Evolutionary conservation across 2,888 invertebrate species (phyloP).

Genomic region (Microplitis manilae): DNA sequence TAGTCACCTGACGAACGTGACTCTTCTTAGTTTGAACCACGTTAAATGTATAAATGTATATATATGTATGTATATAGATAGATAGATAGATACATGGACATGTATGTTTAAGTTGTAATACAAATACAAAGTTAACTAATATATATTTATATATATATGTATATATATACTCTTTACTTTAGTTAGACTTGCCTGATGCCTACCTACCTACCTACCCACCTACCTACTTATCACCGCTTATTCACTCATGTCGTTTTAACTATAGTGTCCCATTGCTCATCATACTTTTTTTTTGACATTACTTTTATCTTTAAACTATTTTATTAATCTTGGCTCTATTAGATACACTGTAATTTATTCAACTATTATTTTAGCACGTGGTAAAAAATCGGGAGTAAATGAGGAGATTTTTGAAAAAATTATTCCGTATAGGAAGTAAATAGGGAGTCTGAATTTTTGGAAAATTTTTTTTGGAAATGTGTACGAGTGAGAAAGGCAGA

Average conservation of each 20-base stretch:
- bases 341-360: no score
- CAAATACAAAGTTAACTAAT: neutral
- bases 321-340: neutral
- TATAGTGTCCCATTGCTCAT: slow-evolving; percentile 43
- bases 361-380: no score
- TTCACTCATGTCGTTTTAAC: slow-evolving; percentile 57
- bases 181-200: slow-evolving; percentile 47
- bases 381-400: no score
- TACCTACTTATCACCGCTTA: slow-evolving; percentile 70
- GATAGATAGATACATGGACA: neutral
- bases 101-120: slow-evolving; percentile 6
- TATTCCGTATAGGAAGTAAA: no score
- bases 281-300: neutral
- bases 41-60: slow-evolving; percentile 29
- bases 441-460: no score
- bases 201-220: slow-evolving; percentile 69
- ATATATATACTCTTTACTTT: neutral
- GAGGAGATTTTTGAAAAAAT: no score
- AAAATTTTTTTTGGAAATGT: no score
- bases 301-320: neutral
- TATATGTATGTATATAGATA: neutral
- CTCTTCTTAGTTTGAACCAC: slow-evolving; percentile 37
- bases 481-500: no score
- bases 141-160: neutral
- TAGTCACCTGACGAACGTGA: slow-evolving; percentile 59